phyloP scores from a whole-genome alignment of 2,888 invertebrate genomes.

The Tupiocoris notatus region DNA sequence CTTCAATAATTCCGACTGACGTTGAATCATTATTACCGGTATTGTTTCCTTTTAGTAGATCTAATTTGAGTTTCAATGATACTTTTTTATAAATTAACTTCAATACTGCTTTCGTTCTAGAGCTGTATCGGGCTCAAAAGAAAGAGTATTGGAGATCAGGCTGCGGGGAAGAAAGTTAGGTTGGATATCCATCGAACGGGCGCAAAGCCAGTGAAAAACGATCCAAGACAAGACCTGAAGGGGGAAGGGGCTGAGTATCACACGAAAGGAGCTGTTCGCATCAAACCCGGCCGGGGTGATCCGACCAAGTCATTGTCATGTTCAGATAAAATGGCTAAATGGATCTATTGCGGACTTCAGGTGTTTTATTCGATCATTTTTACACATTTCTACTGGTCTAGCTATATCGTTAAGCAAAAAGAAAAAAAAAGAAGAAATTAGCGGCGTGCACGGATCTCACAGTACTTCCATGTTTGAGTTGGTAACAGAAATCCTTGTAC shows the following conservation, averaged over 20 bases:
- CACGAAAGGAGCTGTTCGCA: constrained; percentile 59
- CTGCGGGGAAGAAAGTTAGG: constrained; percentile 25
- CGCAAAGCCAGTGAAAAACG: constrained; percentile 73
- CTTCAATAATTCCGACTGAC: constrained; percentile 72
- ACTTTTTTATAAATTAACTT: too few relatives aligned
- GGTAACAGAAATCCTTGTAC: too few relatives aligned
- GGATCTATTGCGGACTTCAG: constrained; percentile 82
- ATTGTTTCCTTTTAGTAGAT: too few relatives aligned
- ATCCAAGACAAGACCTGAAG: constrained; percentile 61
- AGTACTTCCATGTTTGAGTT: too few relatives aligned
- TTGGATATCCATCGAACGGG: constrained; percentile 72
- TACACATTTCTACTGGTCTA: neutral
- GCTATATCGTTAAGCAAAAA: neutral
- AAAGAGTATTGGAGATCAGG: neutral
- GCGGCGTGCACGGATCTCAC: too few relatives aligned
- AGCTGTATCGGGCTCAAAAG: neutral
- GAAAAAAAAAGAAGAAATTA: too few relatives aligned
- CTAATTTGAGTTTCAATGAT: too few relatives aligned
- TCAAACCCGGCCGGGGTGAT: constrained; percentile 72
- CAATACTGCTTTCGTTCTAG: too few relatives aligned
- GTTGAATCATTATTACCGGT: too few relatives aligned
- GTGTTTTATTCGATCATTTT: too few relatives aligned
- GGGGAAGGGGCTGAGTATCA: constrained; percentile 65
- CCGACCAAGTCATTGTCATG: constrained; percentile 87
- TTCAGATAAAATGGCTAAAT: constrained; percentile 89